Evolutionary conservation across 2,888 invertebrate genomes (phyloP), one percentile per base, ranked within the genome.

Genomic region (Ormyrus labotus): DNA sequence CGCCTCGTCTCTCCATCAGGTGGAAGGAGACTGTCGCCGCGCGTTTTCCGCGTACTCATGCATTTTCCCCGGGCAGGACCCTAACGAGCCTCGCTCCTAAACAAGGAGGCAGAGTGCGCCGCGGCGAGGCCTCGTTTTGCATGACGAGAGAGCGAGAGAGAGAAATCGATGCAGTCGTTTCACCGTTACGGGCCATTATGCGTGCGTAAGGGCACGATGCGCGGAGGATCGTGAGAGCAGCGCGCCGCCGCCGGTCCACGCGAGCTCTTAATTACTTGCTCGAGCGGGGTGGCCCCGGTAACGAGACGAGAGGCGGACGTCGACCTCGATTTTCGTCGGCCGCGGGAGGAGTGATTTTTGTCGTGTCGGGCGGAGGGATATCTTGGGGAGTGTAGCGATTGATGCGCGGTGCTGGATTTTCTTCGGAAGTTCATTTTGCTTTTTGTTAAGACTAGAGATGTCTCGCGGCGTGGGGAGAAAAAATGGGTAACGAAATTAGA

Each of bases 211-310:
- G 57, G 53, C 53, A 57, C n/a, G 57, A 10, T 51, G 2, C 53
- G 53, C 53, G 2, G 53, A 10, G 57, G n/a, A 57, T 13, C 57
- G 57, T 57, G 10, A 57, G 10, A 57, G 11, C 6, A 5, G 34
- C 13, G 60, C 19, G 34, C 13, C 34, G 34, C 34, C 19, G 34
- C 13, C 34, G 34, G 34, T 34, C 13, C n/a, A 57, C 10, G 6
- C 10, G 57, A 57, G 53, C 9, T n/a, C 60, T 60, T 60, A 19
- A 60, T 60, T 64, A 48, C 64, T 48, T 8, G 45, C 47, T 45
- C 63, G 47, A 63, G 63, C 5, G 45, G 64, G 64, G 64, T 64
- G 64, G 64, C 48, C 64, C 48, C 7, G 7, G 64, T 64, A 64
- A 64, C 64, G 64, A 64, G 64, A 64, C 64, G 64, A 64, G 60